Percentiles rank a stretch among this genome's conserved stretches.
Conservation (phyloP, 2,113 vertebrate species). For the Aleadryas rufinucha region DNA sequence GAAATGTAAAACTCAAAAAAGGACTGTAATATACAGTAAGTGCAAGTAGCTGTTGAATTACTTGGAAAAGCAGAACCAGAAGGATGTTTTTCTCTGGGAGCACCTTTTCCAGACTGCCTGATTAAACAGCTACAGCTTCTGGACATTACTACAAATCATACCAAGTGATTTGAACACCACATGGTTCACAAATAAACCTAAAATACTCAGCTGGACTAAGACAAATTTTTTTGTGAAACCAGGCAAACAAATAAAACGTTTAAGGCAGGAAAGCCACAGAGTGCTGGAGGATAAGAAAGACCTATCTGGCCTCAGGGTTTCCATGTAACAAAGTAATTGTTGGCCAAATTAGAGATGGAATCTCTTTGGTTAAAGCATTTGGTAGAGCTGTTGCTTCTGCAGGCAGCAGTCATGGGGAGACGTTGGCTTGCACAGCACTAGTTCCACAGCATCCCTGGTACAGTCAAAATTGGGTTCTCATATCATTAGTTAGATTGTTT, state of each 20-base stretch:
- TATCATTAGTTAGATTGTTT: not conserved
- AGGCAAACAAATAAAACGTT: not conserved
- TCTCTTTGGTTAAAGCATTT: not conserved
- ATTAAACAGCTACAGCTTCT: not conserved
- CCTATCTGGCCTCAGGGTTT: not conserved
- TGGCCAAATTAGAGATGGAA: not conserved
- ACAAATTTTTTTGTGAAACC: not conserved
- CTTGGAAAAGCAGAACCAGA: not conserved
- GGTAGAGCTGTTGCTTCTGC: not conserved
- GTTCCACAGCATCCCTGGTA: not conserved
- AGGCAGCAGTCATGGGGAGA: not conserved
- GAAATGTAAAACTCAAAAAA: not conserved
- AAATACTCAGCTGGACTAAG: not conserved
- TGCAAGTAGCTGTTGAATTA: not conserved
- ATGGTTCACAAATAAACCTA: not conserved
- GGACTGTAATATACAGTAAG: not conserved
- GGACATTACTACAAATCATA: not conserved
- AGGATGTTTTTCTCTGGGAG: not conserved
- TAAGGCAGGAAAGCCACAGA: not conserved
- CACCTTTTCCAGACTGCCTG: not conserved
- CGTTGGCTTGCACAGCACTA: rapidly evolving
- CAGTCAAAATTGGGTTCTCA: not conserved
- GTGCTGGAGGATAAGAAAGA: not conserved
- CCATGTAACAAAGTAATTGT: not conserved
- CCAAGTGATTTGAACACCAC: not conserved